Percentiles rank a stretch among this genome's conserved stretches.
Conservation (phyloP, 2,888 invertebrate species). For the Ectemnius lituratus region DNA sequence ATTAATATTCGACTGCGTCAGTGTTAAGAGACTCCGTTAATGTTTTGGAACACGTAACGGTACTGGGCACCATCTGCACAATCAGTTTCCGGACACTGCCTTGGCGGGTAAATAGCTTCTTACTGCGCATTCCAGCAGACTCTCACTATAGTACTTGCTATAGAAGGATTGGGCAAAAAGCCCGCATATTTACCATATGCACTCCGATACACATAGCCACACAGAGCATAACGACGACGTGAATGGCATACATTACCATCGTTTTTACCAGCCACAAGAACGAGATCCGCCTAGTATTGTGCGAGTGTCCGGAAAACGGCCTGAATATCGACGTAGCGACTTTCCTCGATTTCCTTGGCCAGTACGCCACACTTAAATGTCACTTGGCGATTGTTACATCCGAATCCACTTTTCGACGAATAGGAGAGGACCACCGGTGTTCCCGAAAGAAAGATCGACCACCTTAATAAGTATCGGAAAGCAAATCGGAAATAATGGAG, state of each 20-base stretch:
- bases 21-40: no score
- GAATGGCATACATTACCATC: slow-evolving; percentile 17
- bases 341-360: neutral
- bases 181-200: slow-evolving; percentile 19
- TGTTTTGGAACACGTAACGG: neutral
- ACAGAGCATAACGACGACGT: slow-evolving; percentile 15
- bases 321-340: neutral
- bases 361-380: neutral
- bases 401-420: no score
- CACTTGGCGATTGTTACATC: no score
- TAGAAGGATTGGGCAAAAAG: slow-evolving; percentile 27
- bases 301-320: neutral
- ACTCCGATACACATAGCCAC: neutral
- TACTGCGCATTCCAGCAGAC: slow-evolving; percentile 10
- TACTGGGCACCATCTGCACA: slow-evolving; percentile 9
- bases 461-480: no score
- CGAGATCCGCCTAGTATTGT: neutral
- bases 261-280: slow-evolving; percentile 4
- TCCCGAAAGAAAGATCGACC: no score
- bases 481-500: no score
- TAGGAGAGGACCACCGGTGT: no score
- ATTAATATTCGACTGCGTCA: no score
- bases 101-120: neutral
- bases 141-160: slow-evolving; percentile 20
- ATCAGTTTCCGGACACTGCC: slow-evolving; percentile 20